Conservation (phyloP, 2,113 vertebrate genomes). For the Pycnonotus jocosus region DNA sequence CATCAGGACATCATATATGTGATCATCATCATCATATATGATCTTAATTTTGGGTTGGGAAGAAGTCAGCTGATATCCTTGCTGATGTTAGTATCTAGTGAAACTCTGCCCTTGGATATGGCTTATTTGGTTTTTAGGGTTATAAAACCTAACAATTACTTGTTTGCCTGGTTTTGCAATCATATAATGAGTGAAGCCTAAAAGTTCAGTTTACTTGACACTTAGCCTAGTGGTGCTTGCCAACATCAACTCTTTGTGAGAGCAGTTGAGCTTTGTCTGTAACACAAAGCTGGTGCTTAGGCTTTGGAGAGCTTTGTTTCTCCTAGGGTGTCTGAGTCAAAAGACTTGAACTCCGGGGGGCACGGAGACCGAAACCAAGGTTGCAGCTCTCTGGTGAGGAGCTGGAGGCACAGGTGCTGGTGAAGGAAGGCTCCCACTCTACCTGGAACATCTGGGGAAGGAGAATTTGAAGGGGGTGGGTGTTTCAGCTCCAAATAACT, state of each 20-base stretch:
- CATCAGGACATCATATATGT: background rate
- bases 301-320: background rate
- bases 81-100: background rate
- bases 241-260: background rate
- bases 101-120: background rate
- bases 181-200: background rate
- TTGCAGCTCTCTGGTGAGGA: background rate
- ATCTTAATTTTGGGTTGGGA: background rate
- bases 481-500: background rate
- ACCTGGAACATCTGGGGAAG: background rate
- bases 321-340: background rate
- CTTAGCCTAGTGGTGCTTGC: background rate
- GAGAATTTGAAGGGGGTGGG: background rate
- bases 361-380: background rate
- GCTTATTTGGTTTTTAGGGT: background rate
- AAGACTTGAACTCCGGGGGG: background rate
- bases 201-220: background rate
- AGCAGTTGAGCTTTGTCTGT: background rate
- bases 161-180: background rate
- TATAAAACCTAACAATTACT: background rate
- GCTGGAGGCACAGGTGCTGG: background rate
- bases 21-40: background rate
- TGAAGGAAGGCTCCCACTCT: background rate
- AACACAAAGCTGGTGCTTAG: background rate
- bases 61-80: background rate